A percentile compares a stretch with the other conserved stretches of the same genome.
Conservation (phyloP, 2,888 invertebrate genomes). For the Meteorus colon region DNA sequence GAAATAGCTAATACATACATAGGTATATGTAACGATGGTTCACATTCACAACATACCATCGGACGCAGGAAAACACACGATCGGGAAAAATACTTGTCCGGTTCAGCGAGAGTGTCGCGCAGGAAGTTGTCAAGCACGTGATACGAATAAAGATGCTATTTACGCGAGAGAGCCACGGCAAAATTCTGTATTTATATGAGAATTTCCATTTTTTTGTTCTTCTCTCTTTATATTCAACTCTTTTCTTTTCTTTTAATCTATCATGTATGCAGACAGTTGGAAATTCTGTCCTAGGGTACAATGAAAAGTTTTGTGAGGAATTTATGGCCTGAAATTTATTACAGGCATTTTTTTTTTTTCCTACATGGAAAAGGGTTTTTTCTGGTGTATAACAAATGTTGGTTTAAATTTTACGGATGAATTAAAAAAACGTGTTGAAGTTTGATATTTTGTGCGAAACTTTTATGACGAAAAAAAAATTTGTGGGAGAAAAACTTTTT, state of each 20-base stretch:
- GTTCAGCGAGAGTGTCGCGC: conserved; percentile 51
- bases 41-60: conserved; percentile 20
- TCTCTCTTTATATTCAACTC: not conserved
- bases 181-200: conserved; percentile 17
- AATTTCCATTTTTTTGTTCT: conserved; percentile 17
- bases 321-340: no score
- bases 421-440: no score
- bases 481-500: no score
- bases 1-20: conserved; percentile 39
- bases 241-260: not conserved
- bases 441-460: no score
- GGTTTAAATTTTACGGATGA: no score
- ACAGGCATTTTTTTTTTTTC: no score
- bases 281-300: no score
- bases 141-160: conserved; percentile 45
- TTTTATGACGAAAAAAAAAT: no score
- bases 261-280: no score
- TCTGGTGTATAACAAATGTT: no score
- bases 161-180: conserved; percentile 2
- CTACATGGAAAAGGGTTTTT: no score
- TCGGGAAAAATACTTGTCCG: conserved; percentile 46
- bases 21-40: conserved; percentile 29
- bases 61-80: conserved; percentile 21
- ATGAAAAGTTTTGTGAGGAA: no score
- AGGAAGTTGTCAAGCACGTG: conserved; percentile 54